Conservation (phyloP, 2,888 invertebrate species). For the Drosophila subsilvestris region DNA sequence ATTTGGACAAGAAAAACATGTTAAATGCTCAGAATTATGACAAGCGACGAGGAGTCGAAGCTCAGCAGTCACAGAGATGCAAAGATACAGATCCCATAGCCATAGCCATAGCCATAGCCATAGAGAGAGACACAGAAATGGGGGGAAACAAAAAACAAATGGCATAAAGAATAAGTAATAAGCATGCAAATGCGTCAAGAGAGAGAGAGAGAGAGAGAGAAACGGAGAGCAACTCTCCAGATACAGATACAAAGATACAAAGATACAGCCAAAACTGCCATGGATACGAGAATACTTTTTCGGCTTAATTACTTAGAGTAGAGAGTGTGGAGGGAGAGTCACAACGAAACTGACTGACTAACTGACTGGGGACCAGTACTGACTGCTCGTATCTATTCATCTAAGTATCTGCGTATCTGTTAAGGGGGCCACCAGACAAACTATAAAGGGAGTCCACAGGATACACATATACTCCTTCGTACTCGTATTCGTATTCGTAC, state of each 20-base stretch:
- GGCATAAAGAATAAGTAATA: slow-evolving; percentile 62
- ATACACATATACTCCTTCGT: neutral
- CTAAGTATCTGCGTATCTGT: slow-evolving; percentile 33
- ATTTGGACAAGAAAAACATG: slow-evolving; percentile 67
- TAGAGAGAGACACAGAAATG: neutral
- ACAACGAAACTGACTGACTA: neutral
- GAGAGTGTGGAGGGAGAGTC: neutral
- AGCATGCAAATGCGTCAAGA: slow-evolving; percentile 58
- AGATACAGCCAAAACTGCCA: slow-evolving; percentile 25
- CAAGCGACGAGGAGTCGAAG: slow-evolving; percentile 48
- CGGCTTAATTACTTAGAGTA: slow-evolving; percentile 56
- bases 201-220: slow-evolving; percentile 10
- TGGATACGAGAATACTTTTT: slow-evolving; percentile 57
- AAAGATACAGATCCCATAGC: neutral
- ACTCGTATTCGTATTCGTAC: neutral
- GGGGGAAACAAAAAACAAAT: slow-evolving; percentile 30
- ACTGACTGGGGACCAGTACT: neutral
- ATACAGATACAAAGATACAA: slow-evolving; percentile 40
- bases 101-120: neutral
- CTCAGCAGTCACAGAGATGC: slow-evolving; percentile 1
- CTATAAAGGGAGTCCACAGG: slow-evolving; percentile 39
- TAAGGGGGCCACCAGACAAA: slow-evolving; percentile 10
- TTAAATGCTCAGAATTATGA: slow-evolving; percentile 66
- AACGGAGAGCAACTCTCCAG: slow-evolving; percentile 26
- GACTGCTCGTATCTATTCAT: slow-evolving; percentile 9